Base-by-base conservation (phyloP, 2,888 invertebrate species). In the Empis stercorea region DNA sequence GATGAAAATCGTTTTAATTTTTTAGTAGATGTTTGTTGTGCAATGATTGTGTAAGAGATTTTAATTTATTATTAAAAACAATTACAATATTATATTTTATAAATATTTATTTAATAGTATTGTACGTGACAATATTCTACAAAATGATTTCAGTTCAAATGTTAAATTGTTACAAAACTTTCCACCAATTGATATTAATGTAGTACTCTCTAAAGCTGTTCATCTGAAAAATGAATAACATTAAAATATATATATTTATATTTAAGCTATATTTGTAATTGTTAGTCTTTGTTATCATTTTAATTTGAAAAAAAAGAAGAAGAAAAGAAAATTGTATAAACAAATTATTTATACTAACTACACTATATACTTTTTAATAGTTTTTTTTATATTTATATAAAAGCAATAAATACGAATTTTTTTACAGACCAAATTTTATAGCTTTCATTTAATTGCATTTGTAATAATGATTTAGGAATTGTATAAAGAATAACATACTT, bases 31-130 rank as follows among this genome's bases (percentile, higher is more conserved):
- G 84, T 96, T 48, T 96, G 96, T 69, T 89, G 93, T 73, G 91
- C 96, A 59, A 99, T 99, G 97, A 87, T 99, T 57, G 75, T 94
- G 92, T 94, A 75, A 80, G 89, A n/a, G n/a, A n/a, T n/a, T n/a
- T n/a, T n/a, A n/a, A n/a, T n/a, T n/a, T n/a, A n/a, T 27, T 42
- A 41, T 41, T 20, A 39, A 27, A 30, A 36, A 43, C 30, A 43
- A 43, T 48, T 2, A 39, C 1, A n/a, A 13, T 4, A 27, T 44
- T 3, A 41, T 30, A 34, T 27, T 32, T 7, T n/a, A n/a, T n/a
- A n/a, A n/a, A 49, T 44, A 46, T 49, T 51, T 52, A 53, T 54
- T 53, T 67, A 69, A 52, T 68, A 91, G 93, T 58, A 78, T 93
- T 56, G 73, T 94, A 54, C 78, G 88, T 62, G 81, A 89, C 44